Evolutionary conservation across 1,140 invertebrate species (phyloP).

Genomic region (Drosophila paulistorum): DNA sequence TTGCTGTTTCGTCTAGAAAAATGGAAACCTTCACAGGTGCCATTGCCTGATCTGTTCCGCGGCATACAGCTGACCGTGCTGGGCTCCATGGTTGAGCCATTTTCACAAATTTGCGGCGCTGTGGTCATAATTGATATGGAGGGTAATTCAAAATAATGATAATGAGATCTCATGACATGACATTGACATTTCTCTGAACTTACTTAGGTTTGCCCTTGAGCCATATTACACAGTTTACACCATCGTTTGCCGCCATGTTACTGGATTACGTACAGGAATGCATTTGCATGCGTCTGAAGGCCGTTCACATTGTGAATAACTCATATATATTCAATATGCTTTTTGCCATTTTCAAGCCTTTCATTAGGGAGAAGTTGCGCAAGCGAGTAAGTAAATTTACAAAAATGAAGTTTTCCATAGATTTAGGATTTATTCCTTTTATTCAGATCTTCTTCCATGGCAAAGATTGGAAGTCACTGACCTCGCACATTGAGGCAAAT

Average conservation of each 20-base stretch:
- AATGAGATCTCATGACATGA: background rate
- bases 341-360: constrained; percentile 90
- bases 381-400: constrained; percentile 83
- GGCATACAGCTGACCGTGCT: constrained; percentile 85
- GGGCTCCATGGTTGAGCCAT: constrained; percentile 86
- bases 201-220: constrained; percentile 84
- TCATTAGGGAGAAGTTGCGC: constrained; percentile 87
- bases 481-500: constrained; percentile 86
- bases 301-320: constrained; percentile 91
- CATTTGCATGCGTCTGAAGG: constrained; percentile 86
- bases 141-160: constrained; percentile 64
- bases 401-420: background rate
- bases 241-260: constrained; percentile 86
- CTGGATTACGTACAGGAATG: constrained; percentile 88
- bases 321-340: constrained; percentile 90
- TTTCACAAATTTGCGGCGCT: constrained; percentile 86
- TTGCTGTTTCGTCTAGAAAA: constrained; percentile 83
- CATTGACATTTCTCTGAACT: background rate
- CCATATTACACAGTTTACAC: constrained; percentile 89
- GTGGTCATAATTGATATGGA: constrained; percentile 88
- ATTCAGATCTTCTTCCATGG: constrained; percentile 89
- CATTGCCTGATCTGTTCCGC: constrained; percentile 85
- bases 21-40: constrained; percentile 87
- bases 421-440: constrained; percentile 32
- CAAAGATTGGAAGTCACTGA: constrained; percentile 87